Evolutionary conservation across 53 echinoderm and acorn worm species (phyloP).

Genomic region (Luidia sarsii): DNA sequence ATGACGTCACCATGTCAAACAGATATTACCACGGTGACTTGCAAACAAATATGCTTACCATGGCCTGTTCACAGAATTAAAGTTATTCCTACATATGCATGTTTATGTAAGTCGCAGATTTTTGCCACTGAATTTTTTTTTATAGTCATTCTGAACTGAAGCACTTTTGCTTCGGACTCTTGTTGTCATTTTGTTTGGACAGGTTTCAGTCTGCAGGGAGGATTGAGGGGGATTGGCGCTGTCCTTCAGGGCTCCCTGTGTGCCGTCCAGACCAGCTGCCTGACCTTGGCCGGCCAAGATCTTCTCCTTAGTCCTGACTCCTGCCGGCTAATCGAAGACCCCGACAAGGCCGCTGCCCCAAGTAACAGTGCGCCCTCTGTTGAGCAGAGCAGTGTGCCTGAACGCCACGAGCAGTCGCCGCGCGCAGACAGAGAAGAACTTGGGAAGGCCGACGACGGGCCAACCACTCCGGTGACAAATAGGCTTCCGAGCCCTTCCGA

Average conservation of each 20-base stretch:
- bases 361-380: not conserved
- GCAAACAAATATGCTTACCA: too few species aligned
- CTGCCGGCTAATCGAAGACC: not conserved
- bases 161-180: too few species aligned
- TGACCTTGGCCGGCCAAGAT: not conserved
- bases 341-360: not conserved
- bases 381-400: not conserved
- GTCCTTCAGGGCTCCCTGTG: slow-evolving; percentile 31
- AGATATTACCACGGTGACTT: too few species aligned
- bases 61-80: too few species aligned
- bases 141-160: not conserved
- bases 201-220: slow-evolving; percentile 71
- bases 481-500: not conserved
- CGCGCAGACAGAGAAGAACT: not conserved
- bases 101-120: not conserved
- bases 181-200: slow-evolving; percentile 7
- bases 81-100: too few species aligned
- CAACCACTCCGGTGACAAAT: slow-evolving; percentile 5
- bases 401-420: not conserved
- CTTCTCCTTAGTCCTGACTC: too few species aligned
- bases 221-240: slow-evolving; percentile 64
- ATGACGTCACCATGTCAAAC: too few species aligned
- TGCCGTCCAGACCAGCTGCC: not conserved
- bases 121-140: not conserved
- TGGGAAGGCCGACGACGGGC: too few species aligned